Evolutionary conservation across 2,113 vertebrate species (phyloP).

Genomic region (Rhombomys opimus): DNA sequence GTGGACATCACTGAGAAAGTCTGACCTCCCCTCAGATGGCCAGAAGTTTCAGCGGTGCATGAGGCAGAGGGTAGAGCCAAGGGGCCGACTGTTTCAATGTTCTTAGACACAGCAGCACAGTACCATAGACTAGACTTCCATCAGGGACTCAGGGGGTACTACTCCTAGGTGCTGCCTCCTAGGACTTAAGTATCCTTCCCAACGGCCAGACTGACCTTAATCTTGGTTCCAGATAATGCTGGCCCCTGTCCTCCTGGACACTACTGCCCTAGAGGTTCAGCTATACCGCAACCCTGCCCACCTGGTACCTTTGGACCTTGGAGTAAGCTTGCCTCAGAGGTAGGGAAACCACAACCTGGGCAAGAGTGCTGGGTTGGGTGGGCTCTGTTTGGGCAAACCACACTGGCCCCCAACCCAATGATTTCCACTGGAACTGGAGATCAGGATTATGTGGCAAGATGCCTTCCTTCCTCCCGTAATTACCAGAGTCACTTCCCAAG

Average conservation of each 20-base stretch:
- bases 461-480: background rate
- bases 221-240: constrained; percentile 85
- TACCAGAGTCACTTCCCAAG: background rate
- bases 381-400: background rate
- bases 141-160: background rate
- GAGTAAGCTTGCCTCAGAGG: constrained; percentile 88
- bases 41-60: background rate
- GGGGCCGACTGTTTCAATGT: no score
- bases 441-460: no score
- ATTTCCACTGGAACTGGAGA: background rate
- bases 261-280: constrained; percentile 89
- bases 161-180: background rate
- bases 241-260: constrained; percentile 92
- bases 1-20: background rate
- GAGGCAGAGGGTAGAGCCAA: background rate
- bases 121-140: no score
- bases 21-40: no score
- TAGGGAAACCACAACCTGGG: constrained; percentile 52
- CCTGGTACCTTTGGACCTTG: constrained; percentile 89
- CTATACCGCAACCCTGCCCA: constrained; percentile 89
- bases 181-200: background rate
- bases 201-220: background rate
- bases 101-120: background rate
- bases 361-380: background rate
- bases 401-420: background rate